phyloP scores from a whole-genome alignment of 92 coral and sea anemone species.

The Muricea muricata region DNA sequence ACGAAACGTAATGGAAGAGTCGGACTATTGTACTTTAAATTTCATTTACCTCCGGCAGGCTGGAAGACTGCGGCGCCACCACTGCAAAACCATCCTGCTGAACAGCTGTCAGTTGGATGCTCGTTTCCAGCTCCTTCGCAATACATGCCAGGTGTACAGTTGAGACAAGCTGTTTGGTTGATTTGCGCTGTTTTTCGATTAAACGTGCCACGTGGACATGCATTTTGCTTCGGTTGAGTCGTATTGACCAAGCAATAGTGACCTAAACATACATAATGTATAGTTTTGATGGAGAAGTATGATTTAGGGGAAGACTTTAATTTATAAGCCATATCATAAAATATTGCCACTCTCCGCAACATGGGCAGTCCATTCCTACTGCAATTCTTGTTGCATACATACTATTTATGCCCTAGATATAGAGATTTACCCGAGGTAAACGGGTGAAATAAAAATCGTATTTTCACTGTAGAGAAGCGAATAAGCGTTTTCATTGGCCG shows the following conservation, averaged over 20 bases:
- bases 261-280: conserved; percentile 14
- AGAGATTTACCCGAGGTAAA: too few species aligned
- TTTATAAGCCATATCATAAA: too few species aligned
- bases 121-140: conserved; percentile 81
- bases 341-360: too few species aligned
- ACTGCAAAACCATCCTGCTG: conserved; percentile 94
- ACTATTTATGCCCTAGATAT: too few species aligned
- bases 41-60: conserved; percentile 82
- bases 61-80: conserved; percentile 82
- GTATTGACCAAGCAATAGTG: conserved; percentile 85
- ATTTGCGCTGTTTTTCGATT: conserved; percentile 77
- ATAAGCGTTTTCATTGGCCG: too few species aligned
- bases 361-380: too few species aligned
- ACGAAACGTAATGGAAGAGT: background rate
- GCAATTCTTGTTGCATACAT: too few species aligned
- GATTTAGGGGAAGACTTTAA: too few species aligned
- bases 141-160: conserved; percentile 91
- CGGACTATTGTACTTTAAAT: background rate
- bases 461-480: too few species aligned
- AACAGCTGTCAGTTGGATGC: conserved; percentile 82
- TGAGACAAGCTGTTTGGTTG: conserved; percentile 67
- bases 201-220: conserved; percentile 83
- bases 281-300: too few species aligned
- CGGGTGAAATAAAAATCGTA: too few species aligned
- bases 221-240: conserved; percentile 66